Base-by-base conservation (phyloP, 2,113 vertebrate species). In the Rhynchopsitta pachyrhyncha region DNA sequence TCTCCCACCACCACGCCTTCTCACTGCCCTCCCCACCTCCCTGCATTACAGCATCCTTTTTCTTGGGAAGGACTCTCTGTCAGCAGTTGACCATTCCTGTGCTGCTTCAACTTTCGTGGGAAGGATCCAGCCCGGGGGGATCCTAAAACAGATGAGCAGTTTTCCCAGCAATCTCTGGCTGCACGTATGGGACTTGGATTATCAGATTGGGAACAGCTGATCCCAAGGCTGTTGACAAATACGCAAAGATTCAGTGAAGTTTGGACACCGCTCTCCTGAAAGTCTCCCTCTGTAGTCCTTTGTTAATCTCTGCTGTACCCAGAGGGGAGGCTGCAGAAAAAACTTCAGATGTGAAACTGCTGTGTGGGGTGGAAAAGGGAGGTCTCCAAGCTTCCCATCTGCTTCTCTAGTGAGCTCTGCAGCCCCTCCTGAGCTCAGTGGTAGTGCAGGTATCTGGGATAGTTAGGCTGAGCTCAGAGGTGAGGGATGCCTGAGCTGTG, bases 181-280 rank as follows among this genome's bases (percentile, higher is more conserved):
- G 73, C 0, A 0, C 84, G 80, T 93, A 88, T 92, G 83, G 62
- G 74, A 66, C 70, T 89, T 71, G 81, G 52, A 85, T 95, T 94
- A 86, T 89, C 80, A 91, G 87, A 69, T n/a, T 60, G 37, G 77
- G 88, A 92, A 93, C 81, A 93, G 84, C 69, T 92, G 89, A 96
- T 92, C 80, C 77, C 70, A 88, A 68, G 27, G 64, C 53, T 96
- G 53, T 84, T 88, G 83, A 86, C 90, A 96, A 94, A 93, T 88
- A 57, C 80, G 53, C 14, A 47, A 79, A 89, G 80, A 93, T 66
- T 79, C 15, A 4, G 46, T 82, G 77, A 91, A 84, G 62, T 81
- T 95, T 94, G 78, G 70, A 46, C 59, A 39, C 25, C 1, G 1
- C 28, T 86, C 11, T 91, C 52, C 52, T 69, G 83, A 69, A 39